phyloP scores from a whole-genome alignment of 37 sponge, comb jelly and placozoan species.

The Tethya wilhelma region DNA sequence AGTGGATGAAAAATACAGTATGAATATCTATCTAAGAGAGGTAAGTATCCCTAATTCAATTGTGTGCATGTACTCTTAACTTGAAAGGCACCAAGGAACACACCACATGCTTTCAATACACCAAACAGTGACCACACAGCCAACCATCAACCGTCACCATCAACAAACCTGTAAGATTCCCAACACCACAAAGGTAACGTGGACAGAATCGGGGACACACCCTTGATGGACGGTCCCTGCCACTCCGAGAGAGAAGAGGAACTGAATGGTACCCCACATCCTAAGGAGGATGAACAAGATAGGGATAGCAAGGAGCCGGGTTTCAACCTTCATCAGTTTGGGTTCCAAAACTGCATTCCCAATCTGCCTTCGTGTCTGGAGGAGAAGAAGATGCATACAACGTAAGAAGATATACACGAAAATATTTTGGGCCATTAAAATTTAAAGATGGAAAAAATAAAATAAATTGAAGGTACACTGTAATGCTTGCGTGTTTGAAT shows the following conservation, averaged over 20 bases:
- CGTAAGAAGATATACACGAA: too few relatives aligned
- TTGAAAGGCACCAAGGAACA: too few relatives aligned
- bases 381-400: not conserved
- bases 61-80: too few relatives aligned
- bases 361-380: slow-evolving; percentile 18
- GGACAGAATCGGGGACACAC: not conserved
- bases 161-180: slow-evolving; percentile 22
- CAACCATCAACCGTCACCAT: not conserved
- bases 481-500: too few relatives aligned
- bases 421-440: too few relatives aligned
- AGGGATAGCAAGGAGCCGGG: slow-evolving; percentile 41
- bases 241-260: slow-evolving; percentile 39
- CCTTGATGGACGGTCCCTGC: not conserved
- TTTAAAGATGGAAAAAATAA: too few relatives aligned
- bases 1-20: too few relatives aligned
- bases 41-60: too few relatives aligned
- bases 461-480: too few relatives aligned
- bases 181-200: not conserved
- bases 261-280: slow-evolving; percentile 79
- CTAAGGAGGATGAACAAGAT: slow-evolving; percentile 64
- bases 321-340: slow-evolving; percentile 2
- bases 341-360: slow-evolving; percentile 3
- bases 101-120: too few relatives aligned
- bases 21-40: too few relatives aligned
- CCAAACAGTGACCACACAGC: too few relatives aligned